Evolutionary conservation across 1,140 invertebrate species (phyloP).

Genomic region (Microplitis demolitor): DNA sequence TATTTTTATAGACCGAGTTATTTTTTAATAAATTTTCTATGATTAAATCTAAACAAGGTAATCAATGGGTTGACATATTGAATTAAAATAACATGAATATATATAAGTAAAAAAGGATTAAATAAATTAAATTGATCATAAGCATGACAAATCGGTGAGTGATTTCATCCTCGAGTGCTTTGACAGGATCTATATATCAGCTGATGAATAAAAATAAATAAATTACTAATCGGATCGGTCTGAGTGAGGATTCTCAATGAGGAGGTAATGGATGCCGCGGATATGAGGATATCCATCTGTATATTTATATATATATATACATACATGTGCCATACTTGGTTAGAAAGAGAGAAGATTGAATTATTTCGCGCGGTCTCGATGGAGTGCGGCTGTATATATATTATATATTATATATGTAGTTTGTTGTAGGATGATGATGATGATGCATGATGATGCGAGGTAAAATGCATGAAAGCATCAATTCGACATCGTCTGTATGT

Average conservation of each 20-base stretch:
- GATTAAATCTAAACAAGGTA: too few relatives aligned
- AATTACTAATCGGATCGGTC: constrained; percentile 1
- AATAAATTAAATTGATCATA: background rate
- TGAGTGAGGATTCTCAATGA: background rate
- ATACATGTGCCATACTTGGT: too few relatives aligned
- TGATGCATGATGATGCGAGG: constrained; percentile 5
- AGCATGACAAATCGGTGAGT: background rate
- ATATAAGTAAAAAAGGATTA: background rate
- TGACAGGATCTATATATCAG: constrained; percentile 1
- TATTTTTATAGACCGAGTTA: background rate
- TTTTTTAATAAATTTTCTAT: too few relatives aligned
- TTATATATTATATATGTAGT: too few relatives aligned
- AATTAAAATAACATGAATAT: background rate
- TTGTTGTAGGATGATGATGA: background rate
- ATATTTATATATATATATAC: too few relatives aligned
- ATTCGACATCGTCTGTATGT: background rate
- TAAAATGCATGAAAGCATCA: background rate
- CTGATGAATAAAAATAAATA: background rate
- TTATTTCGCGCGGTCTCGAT: too few relatives aligned
- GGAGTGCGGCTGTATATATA: too few relatives aligned
- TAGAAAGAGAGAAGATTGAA: too few relatives aligned
- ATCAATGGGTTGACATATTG: background rate
- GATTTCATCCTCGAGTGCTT: constrained; percentile 2
- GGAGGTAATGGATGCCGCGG: too few relatives aligned
- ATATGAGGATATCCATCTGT: too few relatives aligned